Evolutionary conservation across 2,888 invertebrate species (phyloP), one percentile per base, ranked within the genome.

Genomic region (Luffia ferchaultella): DNA sequence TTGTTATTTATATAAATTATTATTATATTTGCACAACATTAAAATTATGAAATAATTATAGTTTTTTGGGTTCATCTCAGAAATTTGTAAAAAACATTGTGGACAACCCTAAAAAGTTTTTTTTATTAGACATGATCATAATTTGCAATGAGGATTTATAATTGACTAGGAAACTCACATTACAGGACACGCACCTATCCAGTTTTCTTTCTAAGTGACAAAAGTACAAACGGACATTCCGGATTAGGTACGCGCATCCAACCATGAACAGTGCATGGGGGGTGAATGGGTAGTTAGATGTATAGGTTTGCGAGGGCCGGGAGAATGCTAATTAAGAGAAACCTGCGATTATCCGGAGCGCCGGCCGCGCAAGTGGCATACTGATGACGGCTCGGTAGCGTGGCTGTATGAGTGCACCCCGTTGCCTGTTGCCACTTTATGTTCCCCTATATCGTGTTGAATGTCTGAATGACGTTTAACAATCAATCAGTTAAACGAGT

Each of bases 261-360:
- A 30, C 30, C 30, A 12, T 7, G 30, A 30, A 30, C 5, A 30
- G 30, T 30, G 30, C 30, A 30, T 30, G 5, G 30, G 30, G 30
- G 30, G 30, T 12, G 30, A 30, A 12, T 30, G 30, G 30, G 30
- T 3, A 12, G 30, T 12, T 12, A 12, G 30, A 30, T 3, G 30
- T 3, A 3, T 12, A 12, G 30, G 30, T 7, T 3, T 3, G 30
- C 30, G 40, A 16, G 44, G 47, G 47, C 17, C n/a, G 30, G 16
- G 45, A 48, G 51, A 41, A 48, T 48, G 48, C 48, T 51, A 51
- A 51, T 51, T 51, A 51, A 43, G 16, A 43, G 44, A 43, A 43
- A 46, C 46, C 46, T 46, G 30, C 47, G 48, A 43, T 48, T 51
- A 45, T 40, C 48, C 45, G 18, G 30, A 12, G 30, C 30, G 30